These are phyloP conservation scores for Melieria omissa DNA, from an alignment of 2,888 invertebrate genomes.

Conservation along the genomic window DNA sequence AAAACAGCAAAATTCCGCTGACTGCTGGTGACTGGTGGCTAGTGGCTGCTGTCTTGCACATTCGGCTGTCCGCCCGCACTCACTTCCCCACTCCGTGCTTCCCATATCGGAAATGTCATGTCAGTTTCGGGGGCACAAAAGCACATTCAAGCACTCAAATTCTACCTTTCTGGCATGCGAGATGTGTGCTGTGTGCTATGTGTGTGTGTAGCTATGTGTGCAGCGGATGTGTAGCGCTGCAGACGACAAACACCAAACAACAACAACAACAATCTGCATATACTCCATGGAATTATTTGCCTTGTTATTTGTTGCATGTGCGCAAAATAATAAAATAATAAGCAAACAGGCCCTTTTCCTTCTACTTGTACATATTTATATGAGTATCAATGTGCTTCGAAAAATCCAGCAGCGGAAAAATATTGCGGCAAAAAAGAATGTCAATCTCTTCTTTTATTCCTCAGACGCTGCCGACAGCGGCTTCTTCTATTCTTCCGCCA, in stretches of 20 bases:
- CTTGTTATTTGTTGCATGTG: background rate
- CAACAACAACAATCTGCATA: slow-evolving; percentile 6
- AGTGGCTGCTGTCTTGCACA: too few species aligned
- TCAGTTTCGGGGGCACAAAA: slow-evolving; percentile 34
- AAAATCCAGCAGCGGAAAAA: slow-evolving; percentile 7
- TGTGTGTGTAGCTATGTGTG: background rate
- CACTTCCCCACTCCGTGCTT: background rate
- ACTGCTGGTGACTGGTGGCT: too few species aligned
- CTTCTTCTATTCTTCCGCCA: slow-evolving; percentile 13
- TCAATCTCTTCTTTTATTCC: slow-evolving; percentile 14
- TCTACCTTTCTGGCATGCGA: background rate
- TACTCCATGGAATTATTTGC: slow-evolving; percentile 30
- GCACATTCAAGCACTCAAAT: slow-evolving; percentile 30
- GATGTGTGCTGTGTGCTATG: background rate
- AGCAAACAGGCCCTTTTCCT: slow-evolving; percentile 28
- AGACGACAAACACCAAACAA: slow-evolving; percentile 6
- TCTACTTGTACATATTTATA: background rate
- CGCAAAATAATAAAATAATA: slow-evolving; percentile 36
- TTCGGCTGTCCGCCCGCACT: background rate
- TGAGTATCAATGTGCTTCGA: too few species aligned
- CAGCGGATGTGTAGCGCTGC: slow-evolving; percentile 5
- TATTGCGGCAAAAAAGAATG: slow-evolving; percentile 5
- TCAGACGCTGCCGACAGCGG: background rate
- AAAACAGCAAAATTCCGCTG: too few species aligned
- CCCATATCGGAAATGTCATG: slow-evolving; percentile 39